These are phyloP conservation scores for Cataglyphis albicans DNA, from an alignment of 2,888 invertebrate genomes.

Conservation along the genomic window DNA sequence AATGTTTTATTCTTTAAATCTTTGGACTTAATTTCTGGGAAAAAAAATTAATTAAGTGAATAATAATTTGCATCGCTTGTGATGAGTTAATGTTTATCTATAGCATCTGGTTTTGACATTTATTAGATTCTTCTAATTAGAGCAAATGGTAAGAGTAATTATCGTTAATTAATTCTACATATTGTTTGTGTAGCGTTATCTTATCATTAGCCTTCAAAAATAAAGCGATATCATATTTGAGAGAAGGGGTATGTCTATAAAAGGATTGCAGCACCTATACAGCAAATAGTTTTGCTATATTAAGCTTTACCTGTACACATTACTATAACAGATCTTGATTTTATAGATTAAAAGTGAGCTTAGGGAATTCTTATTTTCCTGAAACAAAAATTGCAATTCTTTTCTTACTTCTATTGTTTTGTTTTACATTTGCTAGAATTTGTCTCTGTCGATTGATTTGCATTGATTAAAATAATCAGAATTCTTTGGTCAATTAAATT, in stretches of 20 bases:
- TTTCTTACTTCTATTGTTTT: not conserved
- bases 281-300: conserved; percentile 8
- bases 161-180: not conserved
- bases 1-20: not conserved
- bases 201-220: conserved; percentile 5
- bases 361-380: not conserved
- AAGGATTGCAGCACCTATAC: conserved; percentile 59
- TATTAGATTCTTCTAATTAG: not conserved
- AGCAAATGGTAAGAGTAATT: conserved; percentile 63
- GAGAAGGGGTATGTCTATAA: conserved; percentile 64
- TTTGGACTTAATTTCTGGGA: not conserved
- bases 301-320: not conserved
- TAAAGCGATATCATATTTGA: conserved; percentile 26
- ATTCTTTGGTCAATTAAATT: not conserved
- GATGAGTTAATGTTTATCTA: not conserved
- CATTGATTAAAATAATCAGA: not conserved
- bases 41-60: not conserved
- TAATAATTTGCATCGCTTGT: not conserved
- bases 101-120: not conserved
- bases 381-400: not conserved
- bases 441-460: not conserved
- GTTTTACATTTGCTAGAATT: not conserved
- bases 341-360: not conserved
- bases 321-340: not conserved
- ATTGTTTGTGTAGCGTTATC: not conserved